These are phyloP conservation scores for Drosophila picticornis DNA, from an alignment of 2,888 invertebrate genomes.

Conservation along the genomic window DNA sequence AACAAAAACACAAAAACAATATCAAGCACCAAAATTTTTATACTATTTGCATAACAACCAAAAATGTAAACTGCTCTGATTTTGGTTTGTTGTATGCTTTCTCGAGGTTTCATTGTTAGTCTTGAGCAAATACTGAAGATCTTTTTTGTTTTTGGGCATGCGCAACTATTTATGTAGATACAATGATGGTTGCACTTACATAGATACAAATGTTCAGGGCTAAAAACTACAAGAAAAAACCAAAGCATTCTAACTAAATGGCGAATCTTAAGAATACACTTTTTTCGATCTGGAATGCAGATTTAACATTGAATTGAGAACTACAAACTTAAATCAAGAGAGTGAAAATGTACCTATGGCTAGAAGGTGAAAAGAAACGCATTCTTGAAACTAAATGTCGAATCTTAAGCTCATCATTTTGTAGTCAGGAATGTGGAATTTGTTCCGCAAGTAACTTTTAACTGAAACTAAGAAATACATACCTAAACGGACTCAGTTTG, in stretches of 20 bases:
- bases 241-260: neutral
- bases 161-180: slow-evolving; percentile 11
- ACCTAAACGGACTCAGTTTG: no score
- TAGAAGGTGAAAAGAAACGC: neutral
- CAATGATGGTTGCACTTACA: neutral
- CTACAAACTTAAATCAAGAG: neutral
- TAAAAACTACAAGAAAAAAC: neutral
- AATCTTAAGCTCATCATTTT: neutral
- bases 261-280: neutral
- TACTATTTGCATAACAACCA: slow-evolving; percentile 69
- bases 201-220: neutral
- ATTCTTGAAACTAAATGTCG: neutral
- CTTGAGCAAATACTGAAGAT: slow-evolving; percentile 48
- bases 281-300: no score
- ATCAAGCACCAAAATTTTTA: slow-evolving; percentile 21
- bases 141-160: slow-evolving; percentile 18
- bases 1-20: slow-evolving; percentile 17
- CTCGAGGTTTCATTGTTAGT: slow-evolving; percentile 50
- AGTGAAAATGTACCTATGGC: neutral
- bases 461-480: neutral
- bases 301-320: no score
- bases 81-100: slow-evolving; percentile 54
- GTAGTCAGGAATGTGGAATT: neutral
- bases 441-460: neutral
- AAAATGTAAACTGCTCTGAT: slow-evolving; percentile 77